Evolutionary conservation across 2,797 vertebrate genomes (phyloP), one percentile per base, ranked within the genome.

Genomic region (Echiichthys vipera): DNA sequence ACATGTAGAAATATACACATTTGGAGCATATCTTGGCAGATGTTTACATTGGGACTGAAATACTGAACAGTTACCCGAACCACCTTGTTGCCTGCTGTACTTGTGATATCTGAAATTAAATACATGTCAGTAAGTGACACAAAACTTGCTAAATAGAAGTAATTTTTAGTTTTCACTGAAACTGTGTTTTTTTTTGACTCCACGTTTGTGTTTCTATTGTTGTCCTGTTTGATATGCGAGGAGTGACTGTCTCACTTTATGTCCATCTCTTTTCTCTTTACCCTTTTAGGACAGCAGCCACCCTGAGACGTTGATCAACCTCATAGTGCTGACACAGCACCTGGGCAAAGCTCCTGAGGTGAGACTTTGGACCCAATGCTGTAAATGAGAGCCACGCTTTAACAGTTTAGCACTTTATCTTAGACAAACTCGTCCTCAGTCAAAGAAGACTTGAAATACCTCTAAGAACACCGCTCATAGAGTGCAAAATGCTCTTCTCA

Each of bases 261-360:
- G 5, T 54, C 42, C 3, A 10, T 62, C 32, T 68, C 64, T 34
- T 70, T 27, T 71, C 25, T 65, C 25, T 36, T 29, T 42, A 56
- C 27, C 12, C 29, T 70, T 85, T 1, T 86, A 99, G 98, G 98
- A 99, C 88, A 98, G 96, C 55, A 89, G 97, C 84, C 96, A 99
- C 55, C 96, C 98, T 1, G 98, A 99, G 94, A 98, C 97, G 0
- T 92, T 99, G 69, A 94, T 99, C 91, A 99, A 99, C 90, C 94
- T 99, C 1, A 94, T 98, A 1, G 96, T 98, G 78, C 94, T 99
- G 63, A 97, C 96, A 0, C 98, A 99, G 89, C 97, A 99, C 87
- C 79, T 98, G 84, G 96, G 96, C 70, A 99, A 99, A 85, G 78
- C 97, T 37, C 97, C 96, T 0, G 97, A 99, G 97, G 97, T 98